Evolutionary conservation across 2,888 invertebrate species (phyloP).

Genomic region (Tetranychus piercei): DNA sequence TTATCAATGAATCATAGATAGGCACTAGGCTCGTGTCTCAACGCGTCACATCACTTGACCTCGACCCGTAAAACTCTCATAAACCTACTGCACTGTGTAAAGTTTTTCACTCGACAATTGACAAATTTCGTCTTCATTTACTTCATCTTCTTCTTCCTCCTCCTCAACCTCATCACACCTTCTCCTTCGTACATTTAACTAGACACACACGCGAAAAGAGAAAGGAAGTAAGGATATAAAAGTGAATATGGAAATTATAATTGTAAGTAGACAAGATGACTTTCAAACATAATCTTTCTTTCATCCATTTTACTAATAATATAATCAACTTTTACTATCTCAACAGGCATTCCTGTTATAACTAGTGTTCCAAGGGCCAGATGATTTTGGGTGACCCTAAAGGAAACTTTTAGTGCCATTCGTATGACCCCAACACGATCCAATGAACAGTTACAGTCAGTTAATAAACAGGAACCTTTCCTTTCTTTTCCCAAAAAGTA

Average conservation of each 20-base stretch:
- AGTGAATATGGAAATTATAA: neutral
- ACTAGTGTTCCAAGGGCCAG: neutral
- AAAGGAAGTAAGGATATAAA: neutral
- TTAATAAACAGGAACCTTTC: neutral
- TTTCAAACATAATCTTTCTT: neutral
- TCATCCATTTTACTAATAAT: neutral
- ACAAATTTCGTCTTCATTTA: neutral
- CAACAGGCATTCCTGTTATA: neutral
- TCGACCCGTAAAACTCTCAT: neutral
- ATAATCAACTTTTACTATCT: conserved; percentile 1
- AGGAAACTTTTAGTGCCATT: neutral
- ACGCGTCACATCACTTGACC: neutral
- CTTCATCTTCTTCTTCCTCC: neutral
- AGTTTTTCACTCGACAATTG: neutral
- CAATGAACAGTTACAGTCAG: neutral
- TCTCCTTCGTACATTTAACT: neutral
- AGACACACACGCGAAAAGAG: neutral
- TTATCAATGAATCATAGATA: neutral
- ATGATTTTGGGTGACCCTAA: neutral
- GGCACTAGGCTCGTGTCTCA: neutral
- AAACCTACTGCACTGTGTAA: neutral
- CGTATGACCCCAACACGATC: neutral
- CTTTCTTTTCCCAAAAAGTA: neutral
- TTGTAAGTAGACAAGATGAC: neutral
- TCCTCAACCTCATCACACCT: conserved; percentile 1